Conservation (phyloP, 2,797 vertebrate genomes). For the Sebastes oblongus region DNA sequence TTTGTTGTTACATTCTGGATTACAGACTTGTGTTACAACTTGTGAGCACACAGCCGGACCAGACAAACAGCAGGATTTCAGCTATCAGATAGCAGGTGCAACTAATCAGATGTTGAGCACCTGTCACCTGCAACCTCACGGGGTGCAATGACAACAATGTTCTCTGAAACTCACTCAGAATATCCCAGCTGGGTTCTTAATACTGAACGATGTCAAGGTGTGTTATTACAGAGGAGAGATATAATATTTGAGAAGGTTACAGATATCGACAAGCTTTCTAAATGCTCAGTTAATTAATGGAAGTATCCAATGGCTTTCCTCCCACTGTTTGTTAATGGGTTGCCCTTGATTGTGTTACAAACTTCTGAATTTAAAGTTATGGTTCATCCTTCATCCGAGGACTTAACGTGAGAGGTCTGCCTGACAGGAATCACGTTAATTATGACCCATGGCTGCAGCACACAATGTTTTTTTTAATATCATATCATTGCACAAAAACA, state of each 20-base stretch:
- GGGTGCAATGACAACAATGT: background rate
- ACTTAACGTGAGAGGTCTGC: background rate
- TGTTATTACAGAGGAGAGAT: background rate
- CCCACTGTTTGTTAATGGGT: background rate
- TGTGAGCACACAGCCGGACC: background rate
- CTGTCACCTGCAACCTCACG: background rate
- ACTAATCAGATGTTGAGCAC: background rate
- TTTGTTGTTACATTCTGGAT: background rate
- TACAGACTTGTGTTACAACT: background rate
- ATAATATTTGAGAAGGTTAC: conserved; percentile 10
- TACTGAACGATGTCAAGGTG: background rate
- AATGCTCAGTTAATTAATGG: conserved; percentile 3
- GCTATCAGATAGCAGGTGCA: background rate
- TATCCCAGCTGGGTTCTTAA: background rate
- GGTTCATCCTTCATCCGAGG: background rate
- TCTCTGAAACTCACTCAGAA: conserved; percentile 1
- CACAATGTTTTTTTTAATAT: background rate
- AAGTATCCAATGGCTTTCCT: background rate
- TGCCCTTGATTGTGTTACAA: background rate
- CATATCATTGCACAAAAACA: background rate
- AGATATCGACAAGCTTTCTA: background rate
- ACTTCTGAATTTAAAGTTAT: background rate
- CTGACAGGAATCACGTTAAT: background rate
- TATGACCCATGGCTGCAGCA: background rate
- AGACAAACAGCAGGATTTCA: background rate